Evolutionary conservation across 2,113 vertebrate genomes (phyloP), one percentile per base, ranked within the genome.

Genomic region (Microcebus griseorufus): DNA sequence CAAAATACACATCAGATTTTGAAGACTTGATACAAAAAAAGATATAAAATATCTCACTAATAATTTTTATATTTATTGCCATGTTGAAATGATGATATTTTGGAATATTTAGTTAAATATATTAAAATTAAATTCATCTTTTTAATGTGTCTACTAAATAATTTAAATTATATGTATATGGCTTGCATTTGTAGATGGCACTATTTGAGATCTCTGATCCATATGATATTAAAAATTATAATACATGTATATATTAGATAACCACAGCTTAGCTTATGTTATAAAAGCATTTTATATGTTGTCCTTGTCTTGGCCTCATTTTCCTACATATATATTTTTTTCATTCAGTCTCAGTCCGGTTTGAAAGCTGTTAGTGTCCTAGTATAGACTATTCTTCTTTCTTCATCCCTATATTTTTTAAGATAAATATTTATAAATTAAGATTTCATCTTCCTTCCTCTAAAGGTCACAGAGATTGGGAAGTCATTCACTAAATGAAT

Each of bases 31-130:
- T 84, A 70, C 27, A 76, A 73, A 70, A 65, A 78, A 84, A 58
- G 34, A 39, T 42, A n/a, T 48, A 64, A 51, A 64, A 48, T 91
- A 60, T 70, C 62, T 83, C 37, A 88, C 3, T 78, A 85, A 65
- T 84, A 94, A 27, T 25, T 16, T 48, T 79, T 34, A 84, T 79
- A 65, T 51, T 72, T 85, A 48, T 55, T 94, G 70, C 22, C 32
- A 37, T 75, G 23, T 81, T 60, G 58, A 67, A 82, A 82, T 96
- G 51, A 82, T 96, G 51, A 45, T 88, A 58, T 82, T 82, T 94
- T 93, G 7, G 18, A 83, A 89, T 75, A 76, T 48, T 76, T 1
- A 53, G 34, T 51, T 88, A 81, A 51, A 64, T 60, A 32, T 27
- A 34, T 84, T 51, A 39, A 55, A 79, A 17, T 80, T 65, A 48